phyloP scores from a whole-genome alignment of 1,140 invertebrate genomes.

The Trichogramma pretiosum region DNA sequence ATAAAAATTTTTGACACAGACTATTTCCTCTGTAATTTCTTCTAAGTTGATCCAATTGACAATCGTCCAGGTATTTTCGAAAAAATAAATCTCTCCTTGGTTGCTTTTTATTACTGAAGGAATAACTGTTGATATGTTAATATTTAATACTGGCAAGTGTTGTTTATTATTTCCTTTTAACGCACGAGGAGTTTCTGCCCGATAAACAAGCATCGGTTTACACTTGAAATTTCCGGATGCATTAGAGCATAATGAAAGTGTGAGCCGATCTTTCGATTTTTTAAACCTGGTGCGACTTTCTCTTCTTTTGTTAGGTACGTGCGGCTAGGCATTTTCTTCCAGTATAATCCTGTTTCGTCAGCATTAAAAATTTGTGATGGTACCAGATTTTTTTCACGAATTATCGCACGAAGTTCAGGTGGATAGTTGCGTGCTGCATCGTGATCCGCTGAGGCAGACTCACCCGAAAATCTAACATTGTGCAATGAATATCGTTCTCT shows the following conservation, averaged over 20 bases:
- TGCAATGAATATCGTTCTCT: conserved; percentile 29
- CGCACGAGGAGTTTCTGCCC: conserved; percentile 34
- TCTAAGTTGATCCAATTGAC: too few species aligned
- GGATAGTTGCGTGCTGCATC: conserved; percentile 28
- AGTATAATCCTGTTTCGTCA: conserved; percentile 34
- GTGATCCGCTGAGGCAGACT: conserved; percentile 31
- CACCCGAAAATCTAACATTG: conserved; percentile 31
- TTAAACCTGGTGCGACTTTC: conserved; percentile 38
- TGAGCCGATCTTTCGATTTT: conserved; percentile 37
- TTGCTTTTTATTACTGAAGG: too few species aligned
- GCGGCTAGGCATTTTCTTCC: conserved; percentile 42
- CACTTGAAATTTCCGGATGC: conserved; percentile 35
- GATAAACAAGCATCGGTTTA: conserved; percentile 41
- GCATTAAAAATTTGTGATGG: conserved; percentile 30
- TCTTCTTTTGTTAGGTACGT: conserved; percentile 37
- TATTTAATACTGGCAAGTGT: conserved; percentile 35
- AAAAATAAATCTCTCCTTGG: too few species aligned
- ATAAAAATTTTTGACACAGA: too few species aligned
- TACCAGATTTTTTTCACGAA: conserved; percentile 32
- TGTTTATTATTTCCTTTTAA: conserved; percentile 34
- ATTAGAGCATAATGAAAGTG: conserved; percentile 38
- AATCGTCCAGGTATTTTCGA: too few species aligned
- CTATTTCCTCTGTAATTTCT: too few species aligned
- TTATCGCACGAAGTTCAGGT: conserved; percentile 32
- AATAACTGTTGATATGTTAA: too few species aligned